Base-by-base conservation (phyloP, 2,797 vertebrate genomes). In the Etheostoma nigrum region DNA sequence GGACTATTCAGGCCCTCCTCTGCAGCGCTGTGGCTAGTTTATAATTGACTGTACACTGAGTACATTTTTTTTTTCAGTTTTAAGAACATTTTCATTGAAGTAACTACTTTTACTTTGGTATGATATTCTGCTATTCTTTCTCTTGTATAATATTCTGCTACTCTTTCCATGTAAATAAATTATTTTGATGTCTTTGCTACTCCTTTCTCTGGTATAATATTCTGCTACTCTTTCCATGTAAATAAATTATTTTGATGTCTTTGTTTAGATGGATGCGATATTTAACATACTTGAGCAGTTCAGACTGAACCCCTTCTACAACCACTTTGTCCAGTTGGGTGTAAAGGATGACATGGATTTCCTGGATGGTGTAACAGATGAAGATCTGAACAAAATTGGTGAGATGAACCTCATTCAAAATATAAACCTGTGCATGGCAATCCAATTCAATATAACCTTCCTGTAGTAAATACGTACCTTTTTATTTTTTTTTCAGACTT, bases 271-370 rank as follows among this genome's bases (percentile, higher is more conserved):
- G 91, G 78, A 51, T 33, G 70, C 72, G 1, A 59, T 94, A 0
- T 90, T 64, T 55, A 83, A 59, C 0, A 47, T 89, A 27, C 87
- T 93, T 5, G 6, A 88, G 57, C 57, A 67, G 11, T 53, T 69
- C 74, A 81, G 89, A 67, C 82, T 93, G 51, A 19, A 90, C 0
- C 54, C 53, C 0, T 86, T 57, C 52, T 86, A n/a, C 67, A 78
- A 77, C 40, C 54, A 61, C 63, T 93, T 92, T 77, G 2, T 86
- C 47, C 67, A 84, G 16, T 16, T 88, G 40, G 93, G 92, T 3
- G 69, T 93, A 18, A 82, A 82, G 63, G 85, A 90, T 53, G 83
- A 82, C 19, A 69, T 12, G 57, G 92, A 94, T 74, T 91, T 94
- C n/a, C 4, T 88, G 42, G 91, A 94, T 0, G 15, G 91, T 5